Base-by-base conservation (phyloP, 2,113 vertebrate genomes). In the Cnemophilus loriae region DNA sequence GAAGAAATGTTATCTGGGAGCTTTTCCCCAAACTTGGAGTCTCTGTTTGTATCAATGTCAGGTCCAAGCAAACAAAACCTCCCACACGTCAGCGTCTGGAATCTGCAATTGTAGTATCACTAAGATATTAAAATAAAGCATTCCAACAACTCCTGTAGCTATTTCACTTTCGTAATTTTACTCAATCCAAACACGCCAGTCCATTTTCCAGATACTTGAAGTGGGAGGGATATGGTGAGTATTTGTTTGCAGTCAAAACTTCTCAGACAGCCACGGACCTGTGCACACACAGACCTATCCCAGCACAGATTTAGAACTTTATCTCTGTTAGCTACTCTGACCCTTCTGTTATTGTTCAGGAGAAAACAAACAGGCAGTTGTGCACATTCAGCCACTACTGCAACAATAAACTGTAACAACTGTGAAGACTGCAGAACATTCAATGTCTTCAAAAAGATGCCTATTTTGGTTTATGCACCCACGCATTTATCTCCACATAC, bases 61-160 rank as follows among this genome's bases (percentile, higher is more conserved):
- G 55, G 74, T 89, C 78, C 84, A 80, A 87, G 93, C 94, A 94
- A 96, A 96, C 78, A 94, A 70, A 76, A 88, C 55, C 80, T 94
- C 93, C 90, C 65, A 70, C 63, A 16, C 16, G 63, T 39, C 74
- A 93, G n/a, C 39, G 50, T 26, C 64, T 69, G 78, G 75, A 82
- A 87, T 65, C 71, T 74, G 59, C 85, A 30, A 20, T 18, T 77
- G 22, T 79, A 41, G 26, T 78, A 90, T 88, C 87, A 30, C 30
- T 8, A 32, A 67, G 93, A 81, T 88, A 96, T 75, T 93, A 63
- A 63, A 90, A 76, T n/a, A 86, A 91, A 94, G 32, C 86, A 81
- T 96, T 94, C 87, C 93, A 88, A 4, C 50, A 84, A 47, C 71
- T 93, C 88, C 17, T 86, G 76, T 21, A 75, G 83, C 76, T 89